A percentile compares a stretch with the other conserved stretches of the same genome.
phyloP scores from a whole-genome alignment of 2,113 vertebrate species.

The Jacana jacana region DNA sequence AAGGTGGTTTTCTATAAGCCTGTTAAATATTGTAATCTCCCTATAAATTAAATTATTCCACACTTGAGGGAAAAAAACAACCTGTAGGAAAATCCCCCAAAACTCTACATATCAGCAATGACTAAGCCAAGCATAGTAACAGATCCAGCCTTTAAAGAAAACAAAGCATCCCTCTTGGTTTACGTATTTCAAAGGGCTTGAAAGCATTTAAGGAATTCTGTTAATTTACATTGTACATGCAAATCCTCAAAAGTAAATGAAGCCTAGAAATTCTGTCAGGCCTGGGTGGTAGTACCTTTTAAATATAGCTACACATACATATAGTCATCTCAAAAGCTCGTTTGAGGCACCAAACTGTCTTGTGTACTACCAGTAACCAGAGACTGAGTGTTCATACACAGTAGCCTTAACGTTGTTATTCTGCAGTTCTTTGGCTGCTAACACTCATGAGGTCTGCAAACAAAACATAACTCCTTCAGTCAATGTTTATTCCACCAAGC shows the following conservation, averaged over 20 bases:
- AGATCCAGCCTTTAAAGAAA: background rate
- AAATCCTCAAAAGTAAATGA: background rate
- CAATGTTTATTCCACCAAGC: background rate
- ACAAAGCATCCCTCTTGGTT: background rate
- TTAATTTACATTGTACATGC: background rate
- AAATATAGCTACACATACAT: background rate
- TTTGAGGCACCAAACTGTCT: background rate
- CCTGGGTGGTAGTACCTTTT: background rate
- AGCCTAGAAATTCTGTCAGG: background rate
- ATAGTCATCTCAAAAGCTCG: background rate
- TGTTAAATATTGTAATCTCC: background rate
- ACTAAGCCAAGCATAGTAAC: background rate
- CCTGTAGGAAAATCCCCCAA: background rate
- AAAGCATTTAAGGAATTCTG: background rate
- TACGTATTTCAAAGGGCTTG: background rate
- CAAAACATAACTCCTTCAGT: background rate
- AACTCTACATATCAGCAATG: background rate
- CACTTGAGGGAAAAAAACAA: background rate
- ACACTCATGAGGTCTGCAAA: background rate
- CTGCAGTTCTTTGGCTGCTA: background rate
- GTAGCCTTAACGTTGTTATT: background rate
- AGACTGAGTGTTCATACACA: background rate
- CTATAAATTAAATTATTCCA: background rate
- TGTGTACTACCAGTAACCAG: background rate
- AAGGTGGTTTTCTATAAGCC: background rate